phyloP scores from a whole-genome alignment of 2,113 vertebrate genomes.

The Chitala chitala region DNA sequence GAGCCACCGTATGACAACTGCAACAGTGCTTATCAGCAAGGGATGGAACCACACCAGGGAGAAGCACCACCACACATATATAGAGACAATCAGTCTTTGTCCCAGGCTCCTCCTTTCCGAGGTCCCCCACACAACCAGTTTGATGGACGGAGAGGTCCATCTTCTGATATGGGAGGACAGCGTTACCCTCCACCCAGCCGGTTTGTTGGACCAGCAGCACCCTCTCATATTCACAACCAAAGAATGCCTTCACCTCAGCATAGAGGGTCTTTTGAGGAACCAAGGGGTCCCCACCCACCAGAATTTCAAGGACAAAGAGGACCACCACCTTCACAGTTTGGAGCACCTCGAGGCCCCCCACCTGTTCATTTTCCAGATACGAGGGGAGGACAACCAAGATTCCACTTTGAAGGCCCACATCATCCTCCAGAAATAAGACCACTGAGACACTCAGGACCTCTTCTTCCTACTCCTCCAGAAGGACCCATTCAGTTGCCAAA shows the following conservation, averaged over 20 bases:
- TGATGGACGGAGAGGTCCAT: conserved; percentile 62
- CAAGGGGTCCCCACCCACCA: conserved; percentile 62
- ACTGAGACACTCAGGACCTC: conserved; percentile 64
- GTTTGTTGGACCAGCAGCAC: conserved; percentile 71
- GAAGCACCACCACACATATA: conserved; percentile 45
- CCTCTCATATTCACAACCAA: conserved; percentile 39
- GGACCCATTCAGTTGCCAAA: conserved; percentile 53
- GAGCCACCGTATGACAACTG: conserved; percentile 48
- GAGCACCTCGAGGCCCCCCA: conserved; percentile 60
- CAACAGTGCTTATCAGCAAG: conserved; percentile 44
- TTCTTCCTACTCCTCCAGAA: conserved; percentile 72
- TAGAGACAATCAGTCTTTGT: conserved; percentile 49
- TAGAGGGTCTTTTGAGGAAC: conserved; percentile 79
- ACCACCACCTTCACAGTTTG: conserved; percentile 65
- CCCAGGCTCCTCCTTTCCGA: conserved; percentile 46
- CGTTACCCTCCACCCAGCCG: conserved; percentile 57
- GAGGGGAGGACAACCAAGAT: conserved; percentile 53
- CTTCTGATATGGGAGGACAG: conserved; percentile 51
- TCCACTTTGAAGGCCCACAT: conserved; percentile 69
- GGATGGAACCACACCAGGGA: conserved; percentile 47
- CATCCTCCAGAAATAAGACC: conserved; percentile 67
- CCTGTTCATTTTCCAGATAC: conserved; percentile 56
- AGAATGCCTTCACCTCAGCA: conserved; percentile 54
- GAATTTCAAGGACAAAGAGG: conserved; percentile 72
- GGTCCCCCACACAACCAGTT: conserved; percentile 60